Percentiles rank a stretch among this genome's conserved stretches.
phyloP scores from a whole-genome alignment of 1,140 invertebrate species.

The Mercenaria mercenaria region DNA sequence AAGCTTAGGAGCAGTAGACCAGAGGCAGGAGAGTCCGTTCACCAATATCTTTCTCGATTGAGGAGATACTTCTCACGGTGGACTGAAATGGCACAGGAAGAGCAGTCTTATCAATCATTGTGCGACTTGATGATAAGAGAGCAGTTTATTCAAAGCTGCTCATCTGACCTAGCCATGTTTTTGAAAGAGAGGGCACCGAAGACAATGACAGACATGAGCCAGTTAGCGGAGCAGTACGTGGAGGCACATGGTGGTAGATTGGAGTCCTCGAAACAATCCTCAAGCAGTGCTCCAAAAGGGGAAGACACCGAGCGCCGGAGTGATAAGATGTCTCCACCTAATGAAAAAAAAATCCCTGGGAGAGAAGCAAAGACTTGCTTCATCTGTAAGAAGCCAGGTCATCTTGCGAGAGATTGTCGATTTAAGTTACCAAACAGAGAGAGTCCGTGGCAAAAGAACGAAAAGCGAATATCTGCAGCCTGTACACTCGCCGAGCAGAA shows the following conservation, averaged over 20 bases:
- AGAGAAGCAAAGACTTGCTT: not conserved
- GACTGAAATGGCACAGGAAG: not conserved
- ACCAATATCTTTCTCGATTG: not conserved
- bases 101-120: not conserved
- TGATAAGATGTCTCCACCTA: not conserved
- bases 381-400: not conserved
- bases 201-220: not conserved
- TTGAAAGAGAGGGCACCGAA: conserved; percentile 22
- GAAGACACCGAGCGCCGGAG: too few relatives aligned
- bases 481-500: not conserved
- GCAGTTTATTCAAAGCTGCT: conserved; percentile 13
- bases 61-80: not conserved
- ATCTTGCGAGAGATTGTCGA: conserved; percentile 12
- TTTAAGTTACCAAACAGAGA: not conserved
- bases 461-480: not conserved
- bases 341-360: not conserved
- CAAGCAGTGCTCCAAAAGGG: not conserved
- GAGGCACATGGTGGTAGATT: not conserved
- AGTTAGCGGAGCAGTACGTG: not conserved
- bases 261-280: not conserved
- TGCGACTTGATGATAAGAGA: not conserved
- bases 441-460: not conserved
- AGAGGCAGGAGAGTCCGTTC: not conserved
- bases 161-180: not conserved
- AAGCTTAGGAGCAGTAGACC: not conserved